Conservation (phyloP, 2,888 invertebrate genomes). For the Agrotis exclamationis region DNA sequence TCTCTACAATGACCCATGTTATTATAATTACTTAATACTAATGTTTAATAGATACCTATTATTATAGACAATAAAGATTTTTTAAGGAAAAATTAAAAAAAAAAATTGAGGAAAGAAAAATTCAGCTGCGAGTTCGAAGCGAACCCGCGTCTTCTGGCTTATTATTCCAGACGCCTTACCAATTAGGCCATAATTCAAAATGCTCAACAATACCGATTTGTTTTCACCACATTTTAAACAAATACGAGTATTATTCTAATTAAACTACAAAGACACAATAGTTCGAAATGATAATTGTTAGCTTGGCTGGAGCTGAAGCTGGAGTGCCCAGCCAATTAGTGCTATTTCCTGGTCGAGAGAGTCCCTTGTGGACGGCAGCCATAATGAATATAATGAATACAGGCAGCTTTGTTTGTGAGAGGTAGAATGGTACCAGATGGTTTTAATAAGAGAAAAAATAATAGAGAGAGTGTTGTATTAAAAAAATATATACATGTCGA, state of each 20-base stretch:
- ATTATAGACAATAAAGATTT: too few relatives aligned
- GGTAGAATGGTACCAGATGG: neutral
- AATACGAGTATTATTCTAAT: neutral
- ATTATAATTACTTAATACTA: too few relatives aligned
- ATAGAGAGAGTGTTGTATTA: neutral
- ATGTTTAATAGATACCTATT: too few relatives aligned
- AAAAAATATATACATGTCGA: too few relatives aligned
- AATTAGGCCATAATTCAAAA: too few relatives aligned
- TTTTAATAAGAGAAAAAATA: slow-evolving; percentile 1
- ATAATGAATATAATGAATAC: slow-evolving; percentile 13
- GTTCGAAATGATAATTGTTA: neutral
- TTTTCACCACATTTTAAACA: neutral
- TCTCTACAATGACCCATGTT: too few relatives aligned
- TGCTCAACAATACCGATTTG: too few relatives aligned
- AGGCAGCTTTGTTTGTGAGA: neutral
- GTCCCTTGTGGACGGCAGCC: slow-evolving; percentile 3
- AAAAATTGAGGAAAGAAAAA: too few relatives aligned
- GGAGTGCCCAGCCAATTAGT: slow-evolving; percentile 12
- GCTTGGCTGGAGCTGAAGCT: neutral
- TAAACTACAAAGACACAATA: neutral
- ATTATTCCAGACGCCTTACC: neutral
- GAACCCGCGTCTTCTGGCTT: too few relatives aligned
- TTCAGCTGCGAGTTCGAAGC: too few relatives aligned
- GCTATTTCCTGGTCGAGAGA: slow-evolving; percentile 8
- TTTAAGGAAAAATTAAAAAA: too few relatives aligned